These are phyloP conservation scores for Ptychodera flava DNA, from an alignment of 35 echinoderm and acorn worm genomes.

Conservation along the genomic window DNA sequence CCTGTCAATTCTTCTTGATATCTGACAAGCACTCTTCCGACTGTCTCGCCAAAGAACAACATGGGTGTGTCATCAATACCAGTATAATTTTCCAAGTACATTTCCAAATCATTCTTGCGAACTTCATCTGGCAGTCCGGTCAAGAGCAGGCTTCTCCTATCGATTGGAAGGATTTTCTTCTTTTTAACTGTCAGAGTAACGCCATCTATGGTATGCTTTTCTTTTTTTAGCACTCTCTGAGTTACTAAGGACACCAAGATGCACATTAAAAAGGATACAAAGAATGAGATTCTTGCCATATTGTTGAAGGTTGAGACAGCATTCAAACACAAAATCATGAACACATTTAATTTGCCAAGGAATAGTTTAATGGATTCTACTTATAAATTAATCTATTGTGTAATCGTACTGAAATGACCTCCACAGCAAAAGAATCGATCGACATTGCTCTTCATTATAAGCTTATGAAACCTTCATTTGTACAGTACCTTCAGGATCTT, in stretches of 20 bases:
- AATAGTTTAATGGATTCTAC: no score
- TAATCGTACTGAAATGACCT: no score
- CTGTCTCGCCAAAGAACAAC: background rate
- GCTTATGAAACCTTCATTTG: no score
- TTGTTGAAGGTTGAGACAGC: no score
- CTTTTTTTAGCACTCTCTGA: background rate
- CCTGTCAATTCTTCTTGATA: background rate
- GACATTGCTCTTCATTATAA: no score
- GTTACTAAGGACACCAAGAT: background rate
- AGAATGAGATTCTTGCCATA: no score
- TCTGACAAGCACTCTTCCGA: background rate
- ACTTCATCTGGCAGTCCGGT: background rate
- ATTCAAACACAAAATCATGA: no score
- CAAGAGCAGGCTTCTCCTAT: background rate
- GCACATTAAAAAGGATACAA: no score
- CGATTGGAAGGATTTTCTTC: background rate
- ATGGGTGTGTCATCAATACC: background rate
- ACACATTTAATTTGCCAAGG: no score
- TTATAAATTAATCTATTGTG: no score
- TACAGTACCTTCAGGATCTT: no score
- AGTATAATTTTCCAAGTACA: background rate
- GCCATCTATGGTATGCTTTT: background rate
- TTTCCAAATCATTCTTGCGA: background rate
- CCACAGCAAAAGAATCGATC: no score
- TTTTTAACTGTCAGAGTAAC: background rate